These are phyloP conservation scores for Pyrocephalus nanus DNA, from an alignment of 2,797 vertebrate genomes.

Conservation along the genomic window DNA sequence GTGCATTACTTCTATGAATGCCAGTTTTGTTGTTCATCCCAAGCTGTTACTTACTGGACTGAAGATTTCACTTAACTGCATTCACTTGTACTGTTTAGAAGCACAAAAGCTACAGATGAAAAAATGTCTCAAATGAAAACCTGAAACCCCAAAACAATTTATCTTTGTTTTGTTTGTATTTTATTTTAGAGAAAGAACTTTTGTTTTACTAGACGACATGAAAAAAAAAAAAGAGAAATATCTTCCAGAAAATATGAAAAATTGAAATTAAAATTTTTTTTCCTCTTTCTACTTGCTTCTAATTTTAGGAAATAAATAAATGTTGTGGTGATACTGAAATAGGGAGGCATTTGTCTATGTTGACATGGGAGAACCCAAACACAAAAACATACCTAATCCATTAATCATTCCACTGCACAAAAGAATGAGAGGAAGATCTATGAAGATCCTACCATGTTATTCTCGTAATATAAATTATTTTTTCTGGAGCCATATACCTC, in stretches of 20 bases:
- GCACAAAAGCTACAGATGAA: constrained; percentile 1
- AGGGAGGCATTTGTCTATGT: background rate
- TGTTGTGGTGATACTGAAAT: background rate
- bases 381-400: background rate
- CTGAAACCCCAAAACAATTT: background rate
- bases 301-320: background rate
- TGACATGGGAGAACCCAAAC: background rate
- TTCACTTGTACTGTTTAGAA: constrained; percentile 8
- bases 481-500: background rate
- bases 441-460: background rate
- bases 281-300: background rate
- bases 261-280: constrained; percentile 13
- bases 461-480: background rate
- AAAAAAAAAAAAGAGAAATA: background rate
- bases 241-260: background rate
- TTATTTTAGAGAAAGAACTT: background rate
- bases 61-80: constrained; percentile 25
- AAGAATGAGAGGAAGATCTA: background rate
- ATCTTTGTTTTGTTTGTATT: background rate
- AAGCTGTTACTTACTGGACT: background rate
- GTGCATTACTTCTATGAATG: background rate
- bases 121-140: background rate
- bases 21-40: constrained; percentile 43
- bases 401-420: background rate
- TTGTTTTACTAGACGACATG: background rate